Evolutionary conservation across 2,113 vertebrate species (phyloP).

Genomic region (Festucalex cinctus): DNA sequence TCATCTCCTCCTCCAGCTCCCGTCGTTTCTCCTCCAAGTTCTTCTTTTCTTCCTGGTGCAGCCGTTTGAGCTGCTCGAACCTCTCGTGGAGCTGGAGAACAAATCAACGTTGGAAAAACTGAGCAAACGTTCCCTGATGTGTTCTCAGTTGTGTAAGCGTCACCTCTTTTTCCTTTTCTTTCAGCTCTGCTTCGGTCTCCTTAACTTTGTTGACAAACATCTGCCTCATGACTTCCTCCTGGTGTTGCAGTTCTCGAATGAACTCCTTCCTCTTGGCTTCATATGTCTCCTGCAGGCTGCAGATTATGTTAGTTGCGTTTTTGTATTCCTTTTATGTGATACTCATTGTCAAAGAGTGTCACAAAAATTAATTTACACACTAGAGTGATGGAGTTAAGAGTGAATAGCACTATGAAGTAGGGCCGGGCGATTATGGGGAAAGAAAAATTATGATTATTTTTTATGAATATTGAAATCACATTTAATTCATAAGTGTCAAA

Average conservation of each 20-base stretch:
- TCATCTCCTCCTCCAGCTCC: conserved; percentile 90
- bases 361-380: too few relatives aligned
- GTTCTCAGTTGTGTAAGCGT: conserved; percentile 4
- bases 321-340: not conserved
- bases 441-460: too few relatives aligned
- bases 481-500: too few relatives aligned
- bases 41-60: conserved; percentile 91
- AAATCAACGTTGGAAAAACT: not conserved
- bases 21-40: conserved; percentile 88
- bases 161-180: conserved; percentile 90
- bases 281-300: conserved; percentile 88
- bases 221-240: conserved; percentile 69
- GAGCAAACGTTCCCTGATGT: not conserved
- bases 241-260: conserved; percentile 71
- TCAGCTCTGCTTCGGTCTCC: conserved; percentile 69
- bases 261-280: conserved; percentile 92
- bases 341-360: not conserved
- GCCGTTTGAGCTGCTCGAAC: conserved; percentile 88
- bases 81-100: conserved; percentile 84
- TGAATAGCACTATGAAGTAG: too few relatives aligned
- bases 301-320: not conserved
- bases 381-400: too few relatives aligned
- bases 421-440: too few relatives aligned
- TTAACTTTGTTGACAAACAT: conserved; percentile 75
- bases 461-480: too few relatives aligned